Base-by-base conservation (phyloP, 2,113 vertebrate genomes). In the Podarcis cretensis region DNA sequence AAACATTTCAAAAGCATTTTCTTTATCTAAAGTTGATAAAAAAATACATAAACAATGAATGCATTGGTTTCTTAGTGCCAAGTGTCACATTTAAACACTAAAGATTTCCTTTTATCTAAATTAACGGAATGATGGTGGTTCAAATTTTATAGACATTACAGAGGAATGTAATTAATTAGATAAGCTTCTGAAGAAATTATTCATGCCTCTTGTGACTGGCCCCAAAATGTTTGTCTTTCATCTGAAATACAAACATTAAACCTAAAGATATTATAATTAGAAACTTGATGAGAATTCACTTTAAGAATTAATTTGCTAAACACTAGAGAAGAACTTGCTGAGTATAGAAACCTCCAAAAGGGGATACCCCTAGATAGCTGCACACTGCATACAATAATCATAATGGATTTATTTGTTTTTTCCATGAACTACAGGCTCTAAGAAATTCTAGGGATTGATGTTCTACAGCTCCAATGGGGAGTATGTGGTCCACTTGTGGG, bases 171-270 rank as follows among this genome's bases (percentile, higher is more conserved):
- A 95, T 97, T 98, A 98, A 99, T 98, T 98, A 98, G 97, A 98
- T 97, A 97, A 96, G 94, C 96, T 97, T 98, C 97, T 97, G 97
- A 98, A 96, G 95, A 97, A 98, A 98, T 98, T 98, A 98, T 98
- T 98, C 97, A 98, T 97, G 95, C 97, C 96, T 95, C 97, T 96
- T 96, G 95, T 95, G 96, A 97, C 97, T 95, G 95, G 90, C 93
- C 95, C 93, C 93, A 95, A 97, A 98, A 98, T 96, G 94, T 96
- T 97, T 98, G 96, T 95, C 97, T 98, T 98, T 98, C 97, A 98
- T 98, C 95, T 98, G 97, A 94, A 95, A 96, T 82, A 97, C 94
- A 98, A 97, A 97, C 93, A 97, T 95, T 95, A 97, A 93, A 96
- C 93, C 95, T 96, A 96, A 96, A 97, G 94, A 96, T 96, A 96